These are phyloP conservation scores for Luidia sarsii DNA, from an alignment of 53 echinoderm and acorn worm species.

Conservation along the genomic window DNA sequence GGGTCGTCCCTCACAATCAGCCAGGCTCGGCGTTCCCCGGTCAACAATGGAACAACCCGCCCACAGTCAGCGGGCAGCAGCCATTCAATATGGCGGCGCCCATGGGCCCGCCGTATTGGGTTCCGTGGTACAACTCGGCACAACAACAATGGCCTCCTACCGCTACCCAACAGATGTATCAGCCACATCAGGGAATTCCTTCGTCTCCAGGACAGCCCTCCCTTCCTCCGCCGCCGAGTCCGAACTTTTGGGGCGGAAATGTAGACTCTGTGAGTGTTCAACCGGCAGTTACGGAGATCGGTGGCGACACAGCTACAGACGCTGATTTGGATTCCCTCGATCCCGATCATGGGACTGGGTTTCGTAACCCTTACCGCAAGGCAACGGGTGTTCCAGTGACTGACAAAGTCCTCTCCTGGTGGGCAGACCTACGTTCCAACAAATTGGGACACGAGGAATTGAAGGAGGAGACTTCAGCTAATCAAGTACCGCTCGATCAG, in stretches of 20 bases:
- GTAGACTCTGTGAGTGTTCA: neutral
- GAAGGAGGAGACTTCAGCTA: neutral
- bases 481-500: neutral
- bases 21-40: too few relatives aligned
- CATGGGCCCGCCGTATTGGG: too few relatives aligned
- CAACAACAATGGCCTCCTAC: too few relatives aligned
- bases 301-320: neutral
- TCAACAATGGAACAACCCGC: too few relatives aligned
- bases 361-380: neutral
- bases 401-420: neutral
- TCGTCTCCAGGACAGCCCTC: neutral
- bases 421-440: neutral
- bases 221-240: neutral
- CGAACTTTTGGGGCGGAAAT: neutral
- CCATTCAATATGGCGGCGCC: too few relatives aligned
- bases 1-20: too few relatives aligned
- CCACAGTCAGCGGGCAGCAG: too few relatives aligned
- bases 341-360: too few relatives aligned
- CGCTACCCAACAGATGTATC: neutral
- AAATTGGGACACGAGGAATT: slow-evolving; percentile 8
- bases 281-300: neutral
- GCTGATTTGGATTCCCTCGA: neutral
- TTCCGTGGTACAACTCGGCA: too few relatives aligned
- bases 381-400: neutral
- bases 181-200: neutral